Conservation (phyloP, 2,888 invertebrate genomes). For the Caenorhabditis sinica region DNA sequence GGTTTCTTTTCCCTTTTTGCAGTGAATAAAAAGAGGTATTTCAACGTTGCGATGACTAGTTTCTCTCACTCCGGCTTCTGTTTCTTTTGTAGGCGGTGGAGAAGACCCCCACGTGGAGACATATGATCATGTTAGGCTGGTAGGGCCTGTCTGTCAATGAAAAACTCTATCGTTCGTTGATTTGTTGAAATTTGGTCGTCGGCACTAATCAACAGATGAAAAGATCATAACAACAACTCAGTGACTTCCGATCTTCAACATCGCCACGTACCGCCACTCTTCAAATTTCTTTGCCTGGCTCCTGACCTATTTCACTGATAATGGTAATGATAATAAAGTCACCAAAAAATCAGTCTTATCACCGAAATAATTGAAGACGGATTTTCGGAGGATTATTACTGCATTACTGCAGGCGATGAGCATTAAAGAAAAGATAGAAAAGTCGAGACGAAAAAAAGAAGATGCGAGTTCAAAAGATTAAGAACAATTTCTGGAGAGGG, state of each 20-base stretch:
- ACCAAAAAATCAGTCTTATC: slow-evolving; percentile 30
- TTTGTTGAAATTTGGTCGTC: slow-evolving; percentile 52
- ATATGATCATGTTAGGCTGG: slow-evolving; percentile 55
- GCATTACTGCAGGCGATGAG: neutral
- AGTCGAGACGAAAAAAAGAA: slow-evolving; percentile 35
- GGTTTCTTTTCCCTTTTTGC: slow-evolving; percentile 19
- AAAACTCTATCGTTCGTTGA: slow-evolving; percentile 60
- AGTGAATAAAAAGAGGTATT: slow-evolving; percentile 49
- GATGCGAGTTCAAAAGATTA: slow-evolving; percentile 56
- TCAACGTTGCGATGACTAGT: slow-evolving; percentile 41
- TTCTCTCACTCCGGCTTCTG: slow-evolving; percentile 41
- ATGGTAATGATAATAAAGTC: slow-evolving; percentile 8
- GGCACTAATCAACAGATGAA: slow-evolving; percentile 47
- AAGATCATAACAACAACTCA: slow-evolving; percentile 56
- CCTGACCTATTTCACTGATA: slow-evolving; percentile 36
- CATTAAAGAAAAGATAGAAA: slow-evolving; percentile 2
- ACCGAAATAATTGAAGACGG: slow-evolving; percentile 12
- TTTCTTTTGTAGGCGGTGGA: slow-evolving; percentile 45
- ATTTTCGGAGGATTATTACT: neutral
- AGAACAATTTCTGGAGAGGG: slow-evolving; percentile 52
- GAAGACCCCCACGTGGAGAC: slow-evolving; percentile 53
- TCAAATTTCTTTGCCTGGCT: slow-evolving; percentile 20
- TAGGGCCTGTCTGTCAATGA: slow-evolving; percentile 51
- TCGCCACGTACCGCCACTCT: slow-evolving; percentile 17
- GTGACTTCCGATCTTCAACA: slow-evolving; percentile 4